Base-by-base conservation (phyloP, 2,888 invertebrate species). In the Spodoptera littoralis region DNA sequence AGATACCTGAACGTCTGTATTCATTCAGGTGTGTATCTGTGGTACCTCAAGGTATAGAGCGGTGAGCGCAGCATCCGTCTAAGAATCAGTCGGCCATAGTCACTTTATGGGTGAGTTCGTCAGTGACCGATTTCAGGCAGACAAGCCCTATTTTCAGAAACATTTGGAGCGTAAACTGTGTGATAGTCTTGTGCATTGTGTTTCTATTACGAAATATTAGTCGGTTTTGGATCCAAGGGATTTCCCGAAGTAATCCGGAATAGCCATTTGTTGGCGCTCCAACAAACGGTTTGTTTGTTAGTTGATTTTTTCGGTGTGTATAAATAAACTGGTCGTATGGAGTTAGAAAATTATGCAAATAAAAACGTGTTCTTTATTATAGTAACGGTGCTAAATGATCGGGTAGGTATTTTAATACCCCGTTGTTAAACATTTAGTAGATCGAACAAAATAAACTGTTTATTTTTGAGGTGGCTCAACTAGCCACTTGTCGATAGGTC, bases 81-180 rank as follows among this genome's bases (percentile, higher is more conserved):
- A 75, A 65, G 70, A 85, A 81, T 81, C 84, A 84, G 73, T 85
- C 84, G 80, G 76, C 84, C 84, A 81, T 84, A 78, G 76, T 83
- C 80, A 74, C 80, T 86, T 81, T 85, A 90, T 91, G 90, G 89
- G 91, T 90, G 87, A 90, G 90, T 90, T 81, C 68, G 70, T 78
- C 60, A 65, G 72, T 83, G 78, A 78, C 77, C 76, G 75, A 74
- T 70, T 73, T 71, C 49, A 79, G 78, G 65, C 80, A 76, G 67
- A 67, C 74, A 64, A 64, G 65, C 53, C 30, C 62, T 83, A 78
- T 81, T 77, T 80, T 76, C 62, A 67, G 66, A 70, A 62, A 50
- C 73, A 79, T 81, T 72, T 78, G 62, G 81, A 77, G 75, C 76
- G 77, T 73, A 69, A 64, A 73, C 59, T 52, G 50, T 60, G 45